These are phyloP conservation scores for Dolichallabes microphthalmus DNA, from an alignment of 2,113 vertebrate genomes.

Conservation along the genomic window DNA sequence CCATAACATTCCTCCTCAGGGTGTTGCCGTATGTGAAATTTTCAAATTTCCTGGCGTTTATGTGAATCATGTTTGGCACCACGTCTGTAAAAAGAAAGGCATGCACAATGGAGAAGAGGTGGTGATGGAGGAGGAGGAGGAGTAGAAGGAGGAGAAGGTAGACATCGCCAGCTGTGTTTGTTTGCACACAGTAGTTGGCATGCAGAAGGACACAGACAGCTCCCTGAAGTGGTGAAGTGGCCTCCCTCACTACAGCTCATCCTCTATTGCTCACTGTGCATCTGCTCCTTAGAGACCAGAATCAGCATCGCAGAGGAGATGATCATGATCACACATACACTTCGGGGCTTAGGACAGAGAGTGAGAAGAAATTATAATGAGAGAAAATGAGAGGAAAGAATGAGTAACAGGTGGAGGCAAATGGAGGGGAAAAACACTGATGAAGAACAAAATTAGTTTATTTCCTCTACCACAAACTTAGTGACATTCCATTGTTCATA, in stretches of 20 bases:
- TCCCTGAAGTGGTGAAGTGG: not conserved
- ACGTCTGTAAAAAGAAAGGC: not conserved
- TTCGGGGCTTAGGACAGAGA: slow-evolving; percentile 11
- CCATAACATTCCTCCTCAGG: not conserved
- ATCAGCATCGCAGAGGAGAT: slow-evolving; percentile 1
- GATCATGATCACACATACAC: slow-evolving; percentile 24
- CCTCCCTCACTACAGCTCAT: not conserved
- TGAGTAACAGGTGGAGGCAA: too few species aligned
- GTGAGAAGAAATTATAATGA: not conserved
- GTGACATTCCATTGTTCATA: not conserved
- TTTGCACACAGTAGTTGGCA: slow-evolving; percentile 38
- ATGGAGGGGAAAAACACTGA: not conserved
- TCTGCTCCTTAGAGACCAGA: slow-evolving; percentile 23
- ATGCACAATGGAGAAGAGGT: slow-evolving; percentile 10
- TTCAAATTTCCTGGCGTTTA: not conserved
- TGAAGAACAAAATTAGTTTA: not conserved
- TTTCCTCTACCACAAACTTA: not conserved
- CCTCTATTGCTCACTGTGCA: slow-evolving; percentile 25
- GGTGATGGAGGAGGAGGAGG: not conserved
- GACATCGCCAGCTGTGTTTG: not conserved
- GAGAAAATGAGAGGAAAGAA: not conserved
- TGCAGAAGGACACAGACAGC: slow-evolving; percentile 15
- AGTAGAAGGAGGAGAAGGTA: not conserved
- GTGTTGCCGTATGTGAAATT: not conserved
- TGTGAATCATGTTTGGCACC: not conserved